phyloP scores from a whole-genome alignment of 2,113 vertebrate genomes.

The Anoura caudifer region DNA sequence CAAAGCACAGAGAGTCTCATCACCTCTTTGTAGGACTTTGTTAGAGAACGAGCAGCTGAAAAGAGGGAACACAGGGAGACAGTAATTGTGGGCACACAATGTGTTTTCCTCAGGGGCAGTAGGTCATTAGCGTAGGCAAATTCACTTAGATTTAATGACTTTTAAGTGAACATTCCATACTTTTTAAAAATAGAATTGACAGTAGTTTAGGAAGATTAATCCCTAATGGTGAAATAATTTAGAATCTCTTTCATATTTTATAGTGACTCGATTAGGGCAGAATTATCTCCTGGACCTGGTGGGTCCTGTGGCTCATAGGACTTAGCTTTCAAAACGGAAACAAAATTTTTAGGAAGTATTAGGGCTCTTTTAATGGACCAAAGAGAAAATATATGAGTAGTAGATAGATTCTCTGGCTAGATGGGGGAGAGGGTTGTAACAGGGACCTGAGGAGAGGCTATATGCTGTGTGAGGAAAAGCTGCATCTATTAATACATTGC shows the following conservation, averaged over 20 bases:
- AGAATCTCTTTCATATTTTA: slow-evolving; percentile 34
- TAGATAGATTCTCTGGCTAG: background rate
- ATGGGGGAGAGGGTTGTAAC: background rate
- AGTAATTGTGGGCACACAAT: slow-evolving; percentile 5
- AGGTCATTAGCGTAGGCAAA: slow-evolving; percentile 29
- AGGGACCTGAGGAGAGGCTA: background rate
- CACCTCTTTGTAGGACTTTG: background rate
- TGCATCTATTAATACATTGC: background rate
- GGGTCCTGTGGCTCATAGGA: background rate
- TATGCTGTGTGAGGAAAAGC: background rate
- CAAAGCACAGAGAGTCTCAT: slow-evolving; percentile 4
- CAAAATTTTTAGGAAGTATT: background rate
- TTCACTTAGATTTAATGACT: slow-evolving; percentile 19
- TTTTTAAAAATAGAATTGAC: slow-evolving; percentile 29
- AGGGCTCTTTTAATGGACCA: background rate
- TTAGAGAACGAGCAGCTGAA: background rate
- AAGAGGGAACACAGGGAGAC: slow-evolving; percentile 22
- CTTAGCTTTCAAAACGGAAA: slow-evolving; percentile 32
- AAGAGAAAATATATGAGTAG: background rate
- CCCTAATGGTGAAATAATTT: background rate
- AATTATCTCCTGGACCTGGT: background rate
- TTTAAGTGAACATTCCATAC: slow-evolving; percentile 24
- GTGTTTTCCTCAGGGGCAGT: background rate
- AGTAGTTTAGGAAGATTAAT: slow-evolving; percentile 17
- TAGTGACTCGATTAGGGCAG: slow-evolving; percentile 21